Percentiles rank a stretch among this genome's conserved stretches.
These are phyloP conservation scores for Wasmannia auropunctata DNA, from an alignment of 1,140 invertebrate species.

Conservation along the genomic window DNA sequence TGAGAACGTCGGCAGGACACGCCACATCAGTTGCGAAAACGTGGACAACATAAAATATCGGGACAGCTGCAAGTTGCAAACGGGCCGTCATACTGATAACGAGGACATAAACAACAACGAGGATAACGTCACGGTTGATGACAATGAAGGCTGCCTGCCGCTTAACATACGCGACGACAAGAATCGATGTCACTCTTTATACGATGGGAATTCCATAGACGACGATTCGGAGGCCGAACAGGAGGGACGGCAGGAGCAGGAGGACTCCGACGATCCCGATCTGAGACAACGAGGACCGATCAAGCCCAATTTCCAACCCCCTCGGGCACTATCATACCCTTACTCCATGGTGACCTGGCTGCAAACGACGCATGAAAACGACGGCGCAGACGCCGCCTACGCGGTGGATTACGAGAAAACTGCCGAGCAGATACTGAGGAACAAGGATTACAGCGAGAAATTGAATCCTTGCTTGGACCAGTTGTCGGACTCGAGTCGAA, in stretches of 20 bases:
- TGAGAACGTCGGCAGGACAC: not conserved
- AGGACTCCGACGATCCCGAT: slow-evolving; percentile 56
- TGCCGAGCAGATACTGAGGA: slow-evolving; percentile 70
- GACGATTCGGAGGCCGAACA: not conserved
- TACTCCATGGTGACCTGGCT: slow-evolving; percentile 58
- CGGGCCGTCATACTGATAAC: not conserved
- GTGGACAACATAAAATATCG: not conserved
- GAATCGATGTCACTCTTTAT: not conserved
- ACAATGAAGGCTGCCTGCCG: not conserved
- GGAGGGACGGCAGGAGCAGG: not conserved
- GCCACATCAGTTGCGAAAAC: not conserved
- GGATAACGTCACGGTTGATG: not conserved
- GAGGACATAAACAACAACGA: slow-evolving; percentile 48
- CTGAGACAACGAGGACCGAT: slow-evolving; percentile 72
- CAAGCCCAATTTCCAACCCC: slow-evolving; percentile 58
- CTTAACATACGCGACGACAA: slow-evolving; percentile 34
- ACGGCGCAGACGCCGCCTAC: not conserved
- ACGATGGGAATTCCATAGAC: slow-evolving; percentile 8
- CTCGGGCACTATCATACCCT: slow-evolving; percentile 51
- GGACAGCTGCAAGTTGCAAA: not conserved
- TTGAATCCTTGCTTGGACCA: slow-evolving; percentile 73
- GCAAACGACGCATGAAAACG: not conserved
- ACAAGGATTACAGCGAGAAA: slow-evolving; percentile 69
- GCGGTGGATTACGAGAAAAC: slow-evolving; percentile 67
- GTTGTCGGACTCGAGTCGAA: slow-evolving; percentile 40